Evolutionary conservation across 2,797 vertebrate species (phyloP).

Genomic region (Rachycentron canadum): DNA sequence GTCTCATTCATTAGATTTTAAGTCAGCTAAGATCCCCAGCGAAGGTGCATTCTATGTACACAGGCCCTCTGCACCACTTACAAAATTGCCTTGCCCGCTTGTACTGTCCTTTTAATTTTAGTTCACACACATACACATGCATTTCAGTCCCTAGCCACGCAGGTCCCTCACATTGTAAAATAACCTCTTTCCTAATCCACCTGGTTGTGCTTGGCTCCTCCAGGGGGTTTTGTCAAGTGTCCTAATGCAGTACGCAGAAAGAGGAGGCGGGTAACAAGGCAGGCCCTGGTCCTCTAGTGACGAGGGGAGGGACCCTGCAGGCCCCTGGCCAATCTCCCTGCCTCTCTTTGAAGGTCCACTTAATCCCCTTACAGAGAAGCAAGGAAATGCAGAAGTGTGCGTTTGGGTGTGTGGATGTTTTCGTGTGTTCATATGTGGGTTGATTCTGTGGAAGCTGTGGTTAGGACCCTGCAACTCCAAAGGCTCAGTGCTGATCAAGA

Average conservation of each 20-base stretch:
- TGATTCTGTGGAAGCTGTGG: conserved; percentile 25
- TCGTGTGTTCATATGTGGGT: conserved; percentile 47
- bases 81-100: conserved; percentile 62
- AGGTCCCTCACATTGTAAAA: conserved; percentile 71
- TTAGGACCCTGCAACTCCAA: conserved; percentile 46
- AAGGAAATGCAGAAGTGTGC: conserved; percentile 71
- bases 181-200: conserved; percentile 78
- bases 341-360: conserved; percentile 83
- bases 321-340: conserved; percentile 77
- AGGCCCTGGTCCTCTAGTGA: conserved; percentile 72
- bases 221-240: conserved; percentile 42
- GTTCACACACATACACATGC: conserved; percentile 47
- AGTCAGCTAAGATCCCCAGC: conserved; percentile 61
- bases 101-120: conserved; percentile 69
- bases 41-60: conserved; percentile 64
- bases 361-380: conserved; percentile 82
- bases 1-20: conserved; percentile 67
- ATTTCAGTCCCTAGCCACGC: conserved; percentile 46
- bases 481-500: conserved; percentile 44
- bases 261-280: conserved; percentile 60
- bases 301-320: conserved; percentile 71
- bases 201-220: conserved; percentile 65
- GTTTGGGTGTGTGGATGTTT: conserved; percentile 21
- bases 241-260: conserved; percentile 61
- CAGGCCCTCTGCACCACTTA: conserved; percentile 60